phyloP scores from a whole-genome alignment of 2,888 invertebrate species.

The Drosophila pseudotakahashii region DNA sequence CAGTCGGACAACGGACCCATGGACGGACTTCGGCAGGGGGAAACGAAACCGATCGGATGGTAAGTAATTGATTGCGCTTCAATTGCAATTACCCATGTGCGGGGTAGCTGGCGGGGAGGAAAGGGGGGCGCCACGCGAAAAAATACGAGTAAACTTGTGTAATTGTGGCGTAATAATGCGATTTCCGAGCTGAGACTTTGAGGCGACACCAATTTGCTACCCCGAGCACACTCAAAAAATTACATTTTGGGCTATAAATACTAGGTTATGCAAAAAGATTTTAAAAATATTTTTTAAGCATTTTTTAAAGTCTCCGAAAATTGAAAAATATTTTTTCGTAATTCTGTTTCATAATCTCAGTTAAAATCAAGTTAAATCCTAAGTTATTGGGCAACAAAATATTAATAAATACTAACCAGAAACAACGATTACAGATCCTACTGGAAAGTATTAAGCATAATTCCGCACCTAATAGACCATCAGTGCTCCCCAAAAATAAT shows the following conservation, averaged over 20 bases:
- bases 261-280: background rate
- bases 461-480: background rate
- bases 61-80: conserved; percentile 81
- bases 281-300: background rate
- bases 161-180: conserved; percentile 77
- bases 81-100: conserved; percentile 74
- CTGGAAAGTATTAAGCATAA: background rate
- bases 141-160: conserved; percentile 60
- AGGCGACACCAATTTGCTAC: conserved; percentile 24
- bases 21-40: conserved; percentile 31
- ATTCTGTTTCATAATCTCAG: too few relatives aligned
- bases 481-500: background rate
- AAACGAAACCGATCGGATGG: conserved; percentile 78
- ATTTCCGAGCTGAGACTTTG: conserved; percentile 46
- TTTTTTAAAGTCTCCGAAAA: background rate
- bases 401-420: too few relatives aligned
- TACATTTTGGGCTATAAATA: background rate
- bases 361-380: too few relatives aligned
- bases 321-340: background rate
- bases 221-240: conserved; percentile 3
- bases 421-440: too few relatives aligned
- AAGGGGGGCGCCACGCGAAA: conserved; percentile 28
- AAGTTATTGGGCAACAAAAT: too few relatives aligned
- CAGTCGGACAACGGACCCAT: conserved; percentile 11
- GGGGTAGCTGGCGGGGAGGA: conserved; percentile 1